Conservation (phyloP, 2,113 vertebrate species). For the Cygnus buccinator region DNA sequence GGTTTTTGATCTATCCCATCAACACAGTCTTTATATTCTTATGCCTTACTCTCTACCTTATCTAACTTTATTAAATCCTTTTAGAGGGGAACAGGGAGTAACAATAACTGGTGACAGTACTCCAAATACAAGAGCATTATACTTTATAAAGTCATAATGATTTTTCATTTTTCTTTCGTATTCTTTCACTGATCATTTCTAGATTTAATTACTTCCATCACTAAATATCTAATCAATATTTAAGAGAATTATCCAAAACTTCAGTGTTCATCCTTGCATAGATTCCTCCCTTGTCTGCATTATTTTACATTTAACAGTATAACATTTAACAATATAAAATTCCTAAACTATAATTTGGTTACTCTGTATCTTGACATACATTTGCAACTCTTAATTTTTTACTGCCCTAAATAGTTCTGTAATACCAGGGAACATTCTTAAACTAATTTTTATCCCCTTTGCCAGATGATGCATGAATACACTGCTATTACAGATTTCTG, state of each 20-base stretch:
- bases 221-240: not conserved
- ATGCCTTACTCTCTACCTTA: not conserved
- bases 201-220: not conserved
- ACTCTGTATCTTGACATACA: not conserved
- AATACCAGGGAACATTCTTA: not conserved
- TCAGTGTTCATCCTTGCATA: not conserved
- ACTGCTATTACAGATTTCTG: not conserved
- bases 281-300: not conserved
- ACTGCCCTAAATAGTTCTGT: not conserved
- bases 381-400: not conserved
- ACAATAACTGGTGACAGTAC: not conserved
- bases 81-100: not conserved
- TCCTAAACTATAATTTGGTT: not conserved
- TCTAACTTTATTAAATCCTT: not conserved
- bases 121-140: not conserved
- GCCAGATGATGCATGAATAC: accelerated
- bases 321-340: not conserved
- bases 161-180: not conserved
- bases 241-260: not conserved
- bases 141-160: not conserved
- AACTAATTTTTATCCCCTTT: not conserved
- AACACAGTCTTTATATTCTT: not conserved
- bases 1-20: not conserved
- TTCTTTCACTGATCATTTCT: not conserved
- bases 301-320: not conserved